Conservation (phyloP, 2,113 vertebrate genomes). For the Engystomops pustulosus region DNA sequence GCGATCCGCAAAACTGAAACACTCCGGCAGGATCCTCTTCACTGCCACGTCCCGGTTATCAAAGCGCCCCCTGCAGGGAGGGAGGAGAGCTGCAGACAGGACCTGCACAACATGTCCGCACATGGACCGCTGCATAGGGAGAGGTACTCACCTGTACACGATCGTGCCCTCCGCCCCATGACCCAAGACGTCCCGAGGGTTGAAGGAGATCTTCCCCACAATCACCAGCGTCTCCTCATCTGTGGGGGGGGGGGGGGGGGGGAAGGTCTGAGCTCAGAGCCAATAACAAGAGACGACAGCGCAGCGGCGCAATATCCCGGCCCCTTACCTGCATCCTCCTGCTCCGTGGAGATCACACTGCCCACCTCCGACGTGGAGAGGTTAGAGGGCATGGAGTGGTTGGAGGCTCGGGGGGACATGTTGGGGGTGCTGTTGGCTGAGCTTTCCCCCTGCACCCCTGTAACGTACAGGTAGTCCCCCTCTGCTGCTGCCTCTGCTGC, state of each 20-base stretch:
- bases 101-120: not conserved
- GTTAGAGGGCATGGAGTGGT: slow-evolving; percentile 83
- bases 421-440: slow-evolving; percentile 90
- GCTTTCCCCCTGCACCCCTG: slow-evolving; percentile 77
- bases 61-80: slow-evolving; percentile 84
- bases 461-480: slow-evolving; percentile 79
- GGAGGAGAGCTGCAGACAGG: too few species aligned
- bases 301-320: not conserved
- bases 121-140: too few species aligned
- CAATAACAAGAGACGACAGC: not conserved
- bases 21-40: slow-evolving; percentile 96
- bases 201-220: slow-evolving; percentile 93
- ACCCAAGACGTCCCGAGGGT: slow-evolving; percentile 88
- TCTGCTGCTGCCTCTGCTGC: slow-evolving; percentile 73
- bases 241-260: too few species aligned
- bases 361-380: slow-evolving; percentile 81
- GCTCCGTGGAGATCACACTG: slow-evolving; percentile 79
- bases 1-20: slow-evolving; percentile 95
- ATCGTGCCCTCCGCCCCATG: slow-evolving; percentile 97
- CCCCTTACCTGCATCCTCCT: slow-evolving; percentile 83
- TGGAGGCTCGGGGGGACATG: slow-evolving; percentile 88
- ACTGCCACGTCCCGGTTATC: slow-evolving; percentile 92
- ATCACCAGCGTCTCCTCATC: slow-evolving; percentile 82
- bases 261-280: not conserved
- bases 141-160: slow-evolving; percentile 87